Conservation (phyloP, 2,113 vertebrate genomes). For the Rhizomys pruinosus region DNA sequence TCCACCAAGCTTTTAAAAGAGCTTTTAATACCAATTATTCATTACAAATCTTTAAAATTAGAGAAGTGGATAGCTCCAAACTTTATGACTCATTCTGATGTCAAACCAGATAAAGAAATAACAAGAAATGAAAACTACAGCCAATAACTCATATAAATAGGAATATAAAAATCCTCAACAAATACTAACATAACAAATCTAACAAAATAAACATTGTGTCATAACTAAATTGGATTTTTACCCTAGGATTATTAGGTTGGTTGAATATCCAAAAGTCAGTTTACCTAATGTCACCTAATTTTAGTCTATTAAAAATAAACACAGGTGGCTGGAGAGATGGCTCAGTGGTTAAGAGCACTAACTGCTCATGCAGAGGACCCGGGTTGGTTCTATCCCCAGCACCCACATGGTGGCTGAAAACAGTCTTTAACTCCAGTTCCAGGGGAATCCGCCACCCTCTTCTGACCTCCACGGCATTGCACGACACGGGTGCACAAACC, state of each 20-base stretch:
- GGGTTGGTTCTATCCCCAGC: no score
- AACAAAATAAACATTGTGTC: conserved; percentile 1
- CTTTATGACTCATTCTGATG: not conserved
- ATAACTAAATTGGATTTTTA: not conserved
- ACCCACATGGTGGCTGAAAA: no score
- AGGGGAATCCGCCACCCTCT: no score
- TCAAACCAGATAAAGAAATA: conserved; percentile 19
- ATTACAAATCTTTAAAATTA: not conserved
- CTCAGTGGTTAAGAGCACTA: no score
- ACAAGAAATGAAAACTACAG: conserved; percentile 28
- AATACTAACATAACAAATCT: conserved; percentile 13
- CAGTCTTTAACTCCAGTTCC: no score
- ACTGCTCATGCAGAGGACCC: no score
- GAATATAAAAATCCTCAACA: conserved; percentile 20
- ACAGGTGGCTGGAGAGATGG: no score
- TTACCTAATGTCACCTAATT: not conserved
- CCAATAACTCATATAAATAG: not conserved
- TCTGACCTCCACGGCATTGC: no score
- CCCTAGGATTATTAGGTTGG: not conserved
- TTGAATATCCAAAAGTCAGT: conserved; percentile 9
- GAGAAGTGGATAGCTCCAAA: not conserved
- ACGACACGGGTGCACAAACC: no score
- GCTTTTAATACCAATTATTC: not conserved
- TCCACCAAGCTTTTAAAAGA: not conserved
- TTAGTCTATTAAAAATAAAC: not conserved